Base-by-base conservation (phyloP, 2,888 invertebrate genomes). In the Microchrysa polita region DNA sequence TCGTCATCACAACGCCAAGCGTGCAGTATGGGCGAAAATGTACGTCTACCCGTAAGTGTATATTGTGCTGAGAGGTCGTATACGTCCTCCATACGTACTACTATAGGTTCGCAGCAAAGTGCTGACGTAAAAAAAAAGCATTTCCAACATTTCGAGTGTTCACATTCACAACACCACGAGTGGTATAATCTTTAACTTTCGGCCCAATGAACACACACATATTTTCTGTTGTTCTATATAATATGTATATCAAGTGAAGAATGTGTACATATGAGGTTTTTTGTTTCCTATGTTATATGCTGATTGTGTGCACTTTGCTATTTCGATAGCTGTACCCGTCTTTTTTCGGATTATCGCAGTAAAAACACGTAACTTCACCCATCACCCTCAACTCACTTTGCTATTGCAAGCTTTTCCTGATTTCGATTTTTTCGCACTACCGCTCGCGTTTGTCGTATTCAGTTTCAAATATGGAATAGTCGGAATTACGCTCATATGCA, bases 41-140 rank as follows among this genome's bases (percentile, higher is more conserved):
- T n/a, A n/a, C n/a, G n/a, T n/a, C n/a, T n/a, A n/a, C n/a, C n/a
- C n/a, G n/a, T n/a, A n/a, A n/a, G n/a, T n/a, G n/a, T 34, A 34
- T 34, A 5, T 34, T 34, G 7, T 34, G 27, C 7, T 34, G 27
- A 34, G 27, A 34, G 27, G 27, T 34, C 27, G 27, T 34, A 34
- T 34, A 34, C 27, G 27, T 34, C 27, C 27, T n/a, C 27, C 27
- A 34, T 34, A 34, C 27, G 27, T 40, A 55, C 16, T 69, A 57
- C 27, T 69, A n/a, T n/a, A n/a, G n/a, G n/a, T n/a, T n/a, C n/a
- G n/a, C n/a, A n/a, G 55, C 69, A 23, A 55, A 69, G 2, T 57
- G 69, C 69, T 69, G 69, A 69, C 55, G 55, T 67, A 18, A 40
- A 34, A 69, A 67, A 69, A 69, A 7, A 48, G 48, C 69, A 69